phyloP scores from a whole-genome alignment of 2,113 vertebrate species.

The Hippocampus zosterae region DNA sequence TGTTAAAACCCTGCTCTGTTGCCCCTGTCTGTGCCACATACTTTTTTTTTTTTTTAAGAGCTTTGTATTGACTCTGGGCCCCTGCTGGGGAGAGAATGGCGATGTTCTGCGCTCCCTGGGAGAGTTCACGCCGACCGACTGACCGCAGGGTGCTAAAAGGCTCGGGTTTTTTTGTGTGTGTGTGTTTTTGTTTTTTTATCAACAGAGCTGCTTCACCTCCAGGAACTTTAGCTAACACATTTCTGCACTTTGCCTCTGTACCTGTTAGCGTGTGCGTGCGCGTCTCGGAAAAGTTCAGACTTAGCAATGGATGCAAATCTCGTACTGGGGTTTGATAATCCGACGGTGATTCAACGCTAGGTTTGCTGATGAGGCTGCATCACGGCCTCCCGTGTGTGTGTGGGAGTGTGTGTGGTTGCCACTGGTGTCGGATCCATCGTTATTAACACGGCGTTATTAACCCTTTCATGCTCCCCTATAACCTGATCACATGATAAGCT shows the following conservation, averaged over 20 bases:
- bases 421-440: too few species aligned
- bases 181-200: too few species aligned
- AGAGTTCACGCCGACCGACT: constrained; percentile 46
- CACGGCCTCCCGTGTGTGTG: background rate
- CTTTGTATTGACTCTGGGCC: constrained; percentile 54
- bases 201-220: constrained; percentile 23
- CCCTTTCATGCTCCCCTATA: too few species aligned
- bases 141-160: constrained; percentile 63
- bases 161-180: constrained; percentile 39
- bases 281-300: constrained; percentile 40
- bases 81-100: constrained; percentile 47
- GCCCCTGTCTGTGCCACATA: background rate
- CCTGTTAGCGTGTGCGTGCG: background rate
- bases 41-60: constrained; percentile 49
- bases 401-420: background rate
- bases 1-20: constrained; percentile 10
- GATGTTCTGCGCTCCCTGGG: constrained; percentile 42
- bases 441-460: too few species aligned
- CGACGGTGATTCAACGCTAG: constrained; percentile 20
- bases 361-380: constrained; percentile 27
- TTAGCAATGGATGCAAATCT: constrained; percentile 41
- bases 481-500: too few species aligned
- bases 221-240: constrained; percentile 36
- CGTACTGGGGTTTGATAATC: constrained; percentile 28
- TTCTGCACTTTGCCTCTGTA: constrained; percentile 16